phyloP scores from a whole-genome alignment of 2,888 invertebrate genomes.

The Ferrisia virgata region DNA sequence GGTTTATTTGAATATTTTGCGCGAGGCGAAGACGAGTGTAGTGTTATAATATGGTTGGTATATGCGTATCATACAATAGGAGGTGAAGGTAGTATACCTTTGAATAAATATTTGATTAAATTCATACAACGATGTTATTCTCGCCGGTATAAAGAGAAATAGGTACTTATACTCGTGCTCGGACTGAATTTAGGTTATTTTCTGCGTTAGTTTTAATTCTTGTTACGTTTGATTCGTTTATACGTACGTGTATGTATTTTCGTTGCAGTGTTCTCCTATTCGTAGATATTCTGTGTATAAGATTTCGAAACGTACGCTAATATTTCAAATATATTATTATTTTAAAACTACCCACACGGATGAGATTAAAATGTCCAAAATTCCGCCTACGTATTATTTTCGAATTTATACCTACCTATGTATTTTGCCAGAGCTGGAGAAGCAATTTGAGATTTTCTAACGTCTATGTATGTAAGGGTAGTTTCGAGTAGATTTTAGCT shows the following conservation, averaged over 20 bases:
- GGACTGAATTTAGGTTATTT: neutral
- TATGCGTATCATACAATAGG: too few species aligned
- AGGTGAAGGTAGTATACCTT: neutral
- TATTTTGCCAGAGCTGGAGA: neutral
- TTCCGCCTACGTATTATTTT: neutral
- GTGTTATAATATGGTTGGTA: neutral
- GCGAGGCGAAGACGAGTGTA: neutral
- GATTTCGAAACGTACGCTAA: neutral
- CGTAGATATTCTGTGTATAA: too few species aligned
- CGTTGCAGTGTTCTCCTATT: neutral
- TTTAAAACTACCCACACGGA: neutral
- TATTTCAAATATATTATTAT: neutral
- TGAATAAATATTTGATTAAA: conserved; percentile 21
- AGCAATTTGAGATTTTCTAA: neutral
- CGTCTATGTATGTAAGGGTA: neutral
- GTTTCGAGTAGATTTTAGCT: neutral
- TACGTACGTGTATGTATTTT: neutral
- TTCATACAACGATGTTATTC: neutral
- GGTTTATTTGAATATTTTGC: neutral
- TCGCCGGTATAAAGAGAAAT: neutral
- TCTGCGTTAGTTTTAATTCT: neutral
- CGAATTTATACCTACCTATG: neutral
- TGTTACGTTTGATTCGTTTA: neutral
- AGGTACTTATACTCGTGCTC: neutral
- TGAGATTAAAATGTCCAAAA: conserved; percentile 5